These are phyloP conservation scores for Euplagia quadripunctaria DNA, from an alignment of 2,888 invertebrate genomes.

Conservation along the genomic window DNA sequence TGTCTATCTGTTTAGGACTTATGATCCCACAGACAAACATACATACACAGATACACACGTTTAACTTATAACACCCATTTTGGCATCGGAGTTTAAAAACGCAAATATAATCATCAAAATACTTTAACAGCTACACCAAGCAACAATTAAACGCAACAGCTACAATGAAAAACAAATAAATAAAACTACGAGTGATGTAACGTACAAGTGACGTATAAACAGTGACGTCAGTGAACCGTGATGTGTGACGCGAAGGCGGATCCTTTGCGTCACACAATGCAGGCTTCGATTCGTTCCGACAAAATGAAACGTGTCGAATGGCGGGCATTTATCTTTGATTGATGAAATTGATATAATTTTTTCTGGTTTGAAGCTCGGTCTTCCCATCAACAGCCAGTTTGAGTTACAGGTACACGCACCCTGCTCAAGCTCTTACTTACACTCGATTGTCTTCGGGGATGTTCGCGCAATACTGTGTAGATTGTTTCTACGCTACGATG, in stretches of 20 bases:
- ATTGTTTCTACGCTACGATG: too few relatives aligned
- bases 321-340: background rate
- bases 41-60: too few relatives aligned
- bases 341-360: background rate
- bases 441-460: too few relatives aligned
- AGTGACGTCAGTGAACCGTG: slow-evolving; percentile 7
- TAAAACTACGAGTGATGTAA: slow-evolving; percentile 7
- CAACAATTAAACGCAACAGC: slow-evolving; percentile 2
- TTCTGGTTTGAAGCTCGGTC: too few relatives aligned
- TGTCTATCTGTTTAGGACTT: too few relatives aligned
- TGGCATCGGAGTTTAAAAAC: too few relatives aligned
- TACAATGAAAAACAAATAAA: background rate
- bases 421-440: too few relatives aligned
- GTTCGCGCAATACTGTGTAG: too few relatives aligned
- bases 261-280: slow-evolving; percentile 4
- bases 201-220: background rate
- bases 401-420: background rate
- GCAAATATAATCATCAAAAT: background rate
- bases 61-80: too few relatives aligned
- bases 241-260: slow-evolving; percentile 6
- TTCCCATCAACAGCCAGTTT: too few relatives aligned
- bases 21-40: too few relatives aligned
- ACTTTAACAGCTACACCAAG: background rate
- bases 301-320: background rate
- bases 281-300: slow-evolving; percentile 5